A percentile compares a stretch with the other conserved stretches of the same genome.
phyloP scores from a whole-genome alignment of 37 sponge, comb jelly and placozoan genomes.

The Tethya wilhelma region DNA sequence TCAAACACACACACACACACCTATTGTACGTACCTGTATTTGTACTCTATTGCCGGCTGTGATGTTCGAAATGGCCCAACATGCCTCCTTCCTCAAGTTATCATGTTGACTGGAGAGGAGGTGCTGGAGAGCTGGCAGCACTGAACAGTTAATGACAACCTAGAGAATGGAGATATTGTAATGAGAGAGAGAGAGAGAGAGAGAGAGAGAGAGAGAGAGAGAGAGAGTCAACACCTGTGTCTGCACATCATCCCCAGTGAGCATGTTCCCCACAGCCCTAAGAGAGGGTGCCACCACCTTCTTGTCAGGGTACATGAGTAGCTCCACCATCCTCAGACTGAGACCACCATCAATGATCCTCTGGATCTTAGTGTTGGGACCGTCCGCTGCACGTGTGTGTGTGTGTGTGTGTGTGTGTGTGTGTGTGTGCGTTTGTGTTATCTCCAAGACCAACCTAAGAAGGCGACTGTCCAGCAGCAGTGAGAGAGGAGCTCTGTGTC shows the following conservation, averaged over 20 bases:
- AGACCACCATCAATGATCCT: constrained; percentile 59
- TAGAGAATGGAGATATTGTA: neutral
- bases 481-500: constrained; percentile 54
- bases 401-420: neutral
- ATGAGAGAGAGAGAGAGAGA: neutral
- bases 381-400: constrained; percentile 17
- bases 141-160: constrained; percentile 1
- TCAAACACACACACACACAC: neutral
- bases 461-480: constrained; percentile 57
- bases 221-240: neutral
- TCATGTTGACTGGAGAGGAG: neutral
- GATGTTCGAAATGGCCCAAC: constrained; percentile 96
- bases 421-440: neutral
- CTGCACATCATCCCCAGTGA: constrained; percentile 21
- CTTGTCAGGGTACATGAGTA: constrained; percentile 55
- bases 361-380: constrained; percentile 59
- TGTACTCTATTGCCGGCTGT: constrained; percentile 90
- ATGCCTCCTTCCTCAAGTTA: constrained; percentile 66
- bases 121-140: neutral
- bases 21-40: constrained; percentile 63
- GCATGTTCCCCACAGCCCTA: constrained; percentile 77
- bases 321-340: constrained; percentile 54
- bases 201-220: neutral
- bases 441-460: constrained; percentile 20
- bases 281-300: constrained; percentile 72